These are phyloP conservation scores for Kryptolebias ocellatus DNA, from an alignment of 2,797 vertebrate genomes.

Conservation along the genomic window DNA sequence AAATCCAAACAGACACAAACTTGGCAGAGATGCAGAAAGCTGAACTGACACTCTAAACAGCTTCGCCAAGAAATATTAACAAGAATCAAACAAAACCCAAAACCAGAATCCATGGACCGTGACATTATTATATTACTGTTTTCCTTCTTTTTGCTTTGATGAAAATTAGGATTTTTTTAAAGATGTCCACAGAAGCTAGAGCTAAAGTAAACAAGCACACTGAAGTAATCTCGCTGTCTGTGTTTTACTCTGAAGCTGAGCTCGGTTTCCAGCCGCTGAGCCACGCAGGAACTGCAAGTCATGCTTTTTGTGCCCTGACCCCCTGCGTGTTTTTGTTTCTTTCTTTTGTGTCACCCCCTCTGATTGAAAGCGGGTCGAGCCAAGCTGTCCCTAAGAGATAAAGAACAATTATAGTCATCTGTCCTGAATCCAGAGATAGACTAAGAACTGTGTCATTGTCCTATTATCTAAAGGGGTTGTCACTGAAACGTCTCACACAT, in stretches of 20 bases:
- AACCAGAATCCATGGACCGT: not conserved
- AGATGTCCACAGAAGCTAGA: not conserved
- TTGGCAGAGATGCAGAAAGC: not conserved
- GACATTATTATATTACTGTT: not conserved
- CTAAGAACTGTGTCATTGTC: conserved; percentile 84
- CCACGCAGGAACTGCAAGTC: conserved; percentile 21
- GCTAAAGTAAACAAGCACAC: not conserved
- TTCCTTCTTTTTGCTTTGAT: not conserved
- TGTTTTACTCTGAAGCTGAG: not conserved
- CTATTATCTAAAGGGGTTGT: conserved; percentile 77
- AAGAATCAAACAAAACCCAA: not conserved
- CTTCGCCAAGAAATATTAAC: not conserved
- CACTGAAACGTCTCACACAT: conserved; percentile 59
- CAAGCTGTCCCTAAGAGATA: conserved; percentile 79
- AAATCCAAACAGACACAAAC: not conserved
- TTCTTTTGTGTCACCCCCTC: conserved; percentile 49
- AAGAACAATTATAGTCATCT: conserved; percentile 83
- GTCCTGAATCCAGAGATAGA: conserved; percentile 88
- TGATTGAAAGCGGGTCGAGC: conserved; percentile 64
- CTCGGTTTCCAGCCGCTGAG: not conserved
- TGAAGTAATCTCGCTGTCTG: no score
- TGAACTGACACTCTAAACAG: not conserved
- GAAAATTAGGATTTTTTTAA: not conserved
- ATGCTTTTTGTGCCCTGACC: conserved; percentile 37
- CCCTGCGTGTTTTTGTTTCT: conserved; percentile 64